These are phyloP conservation scores for Trachymyrmex septentrionalis DNA, from an alignment of 1,140 invertebrate species.

Conservation along the genomic window DNA sequence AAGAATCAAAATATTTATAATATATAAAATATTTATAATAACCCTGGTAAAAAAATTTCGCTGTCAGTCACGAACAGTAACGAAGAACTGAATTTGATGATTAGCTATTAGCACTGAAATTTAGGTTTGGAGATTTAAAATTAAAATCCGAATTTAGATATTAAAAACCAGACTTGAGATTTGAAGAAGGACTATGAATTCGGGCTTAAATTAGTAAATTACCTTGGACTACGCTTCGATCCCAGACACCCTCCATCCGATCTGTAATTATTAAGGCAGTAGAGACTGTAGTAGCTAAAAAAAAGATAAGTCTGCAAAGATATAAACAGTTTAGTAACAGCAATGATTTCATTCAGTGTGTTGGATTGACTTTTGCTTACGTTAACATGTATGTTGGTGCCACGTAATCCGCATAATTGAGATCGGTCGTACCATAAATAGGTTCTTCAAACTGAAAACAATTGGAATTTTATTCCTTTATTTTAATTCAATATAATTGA, in stretches of 20 bases:
- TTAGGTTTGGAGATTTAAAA: no score
- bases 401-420: slow-evolving; percentile 91
- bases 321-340: not conserved
- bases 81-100: no score
- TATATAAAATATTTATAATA: no score
- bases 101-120: no score
- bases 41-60: no score
- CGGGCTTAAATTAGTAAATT: slow-evolving; percentile 74
- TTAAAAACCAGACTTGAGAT: no score
- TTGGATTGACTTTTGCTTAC: not conserved
- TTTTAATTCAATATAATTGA: not conserved
- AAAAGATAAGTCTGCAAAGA: slow-evolving; percentile 90
- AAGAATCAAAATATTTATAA: no score
- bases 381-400: slow-evolving; percentile 87
- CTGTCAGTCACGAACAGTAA: no score
- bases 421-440: slow-evolving; percentile 90
- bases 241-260: slow-evolving; percentile 92
- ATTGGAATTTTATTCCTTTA: not conserved
- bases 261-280: slow-evolving; percentile 94
- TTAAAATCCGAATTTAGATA: no score
- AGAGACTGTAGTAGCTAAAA: slow-evolving; percentile 92
- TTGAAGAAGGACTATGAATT: no score
- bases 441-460: slow-evolving; percentile 89
- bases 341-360: slow-evolving; percentile 3
- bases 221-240: slow-evolving; percentile 91